Evolutionary conservation across 2,113 vertebrate genomes (phyloP), one percentile per base, ranked within the genome.

Genomic region (Damaliscus lunatus): DNA sequence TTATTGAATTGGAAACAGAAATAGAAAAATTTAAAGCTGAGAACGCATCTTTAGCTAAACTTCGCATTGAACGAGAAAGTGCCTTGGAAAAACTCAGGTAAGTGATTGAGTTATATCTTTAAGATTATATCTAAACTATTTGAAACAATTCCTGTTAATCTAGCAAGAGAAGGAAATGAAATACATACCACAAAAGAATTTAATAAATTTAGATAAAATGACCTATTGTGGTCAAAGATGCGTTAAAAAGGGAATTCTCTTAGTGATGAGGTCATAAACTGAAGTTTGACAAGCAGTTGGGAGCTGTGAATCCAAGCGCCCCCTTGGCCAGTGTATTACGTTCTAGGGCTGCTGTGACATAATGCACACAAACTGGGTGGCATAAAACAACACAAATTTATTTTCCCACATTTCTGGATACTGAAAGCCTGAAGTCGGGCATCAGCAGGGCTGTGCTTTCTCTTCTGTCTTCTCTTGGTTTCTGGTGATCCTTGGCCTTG

Each of bases 1-100:
- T 99, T 33, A 96, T 88, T 50, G 99, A 99, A 98, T 53, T 99
- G 98, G 99, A 99, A 98, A 98, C 98, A 0, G 99, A 99, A 99
- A 99, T 99, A 31, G 99, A 99, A 97, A 99, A 99, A 87, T 99
- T 99, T 97, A 99, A 99, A 99, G 99, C 99, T 96, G 99, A 99
- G 98, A 99, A 99, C 33, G 91, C 98, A 25, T 98, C 98, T 7
- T 98, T 99, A 90, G 87, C 97, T 96, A 99, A 99, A 98, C 99
- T 99, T 48, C 99, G 99, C 80, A 99, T 99, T 96, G 99, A 99
- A 96, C 99, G 99, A 60, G 99, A 99, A 98, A 99, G 90, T 1
- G 98, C 98, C 43, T 97, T 99, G 98, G 99, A 99, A 94, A 98
- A 97, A 33, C 96, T 99, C 96, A 99, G 99, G 99, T 99, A 98